A percentile compares a stretch with the other conserved stretches of the same genome.
phyloP scores from a whole-genome alignment of 2,113 vertebrate genomes.

The Terrapene triunguis region DNA sequence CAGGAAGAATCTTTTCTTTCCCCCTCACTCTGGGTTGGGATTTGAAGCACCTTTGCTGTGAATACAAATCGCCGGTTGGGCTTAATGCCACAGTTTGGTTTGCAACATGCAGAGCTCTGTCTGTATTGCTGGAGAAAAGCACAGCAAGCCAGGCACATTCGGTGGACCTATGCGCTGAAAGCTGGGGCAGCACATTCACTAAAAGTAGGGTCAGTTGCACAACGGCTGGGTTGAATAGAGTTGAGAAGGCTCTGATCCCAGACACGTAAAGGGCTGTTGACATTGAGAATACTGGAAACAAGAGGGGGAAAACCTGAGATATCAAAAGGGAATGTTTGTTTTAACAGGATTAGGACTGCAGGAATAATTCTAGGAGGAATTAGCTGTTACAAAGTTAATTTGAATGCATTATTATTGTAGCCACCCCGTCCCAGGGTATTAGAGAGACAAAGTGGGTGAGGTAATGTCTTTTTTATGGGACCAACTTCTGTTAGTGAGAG shows the following conservation, averaged over 20 bases:
- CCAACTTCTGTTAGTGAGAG: not conserved
- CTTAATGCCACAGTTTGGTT: not conserved
- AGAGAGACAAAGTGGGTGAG: not conserved
- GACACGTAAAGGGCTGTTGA: not conserved
- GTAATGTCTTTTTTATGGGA: not conserved
- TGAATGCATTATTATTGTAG: not conserved
- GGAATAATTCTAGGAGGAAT: accelerated
- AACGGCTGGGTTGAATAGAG: accelerated
- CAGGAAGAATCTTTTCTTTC: not conserved
- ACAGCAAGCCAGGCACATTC: not conserved
- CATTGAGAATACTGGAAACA: not conserved
- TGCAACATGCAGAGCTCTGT: not conserved
- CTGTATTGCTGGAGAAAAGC: not conserved
- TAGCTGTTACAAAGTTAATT: not conserved
- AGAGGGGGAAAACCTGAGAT: not conserved
- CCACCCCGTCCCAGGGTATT: not conserved
- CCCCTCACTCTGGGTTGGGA: not conserved
- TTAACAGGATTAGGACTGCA: not conserved
- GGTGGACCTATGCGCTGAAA: too few species aligned
- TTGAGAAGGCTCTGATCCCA: not conserved
- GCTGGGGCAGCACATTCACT: not conserved
- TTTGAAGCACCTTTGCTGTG: not conserved
- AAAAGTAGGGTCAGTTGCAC: accelerated
- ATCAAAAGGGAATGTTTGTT: not conserved
- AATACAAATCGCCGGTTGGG: not conserved